phyloP scores from a whole-genome alignment of 1,140 invertebrate genomes.

The Drosophila fuyamai region DNA sequence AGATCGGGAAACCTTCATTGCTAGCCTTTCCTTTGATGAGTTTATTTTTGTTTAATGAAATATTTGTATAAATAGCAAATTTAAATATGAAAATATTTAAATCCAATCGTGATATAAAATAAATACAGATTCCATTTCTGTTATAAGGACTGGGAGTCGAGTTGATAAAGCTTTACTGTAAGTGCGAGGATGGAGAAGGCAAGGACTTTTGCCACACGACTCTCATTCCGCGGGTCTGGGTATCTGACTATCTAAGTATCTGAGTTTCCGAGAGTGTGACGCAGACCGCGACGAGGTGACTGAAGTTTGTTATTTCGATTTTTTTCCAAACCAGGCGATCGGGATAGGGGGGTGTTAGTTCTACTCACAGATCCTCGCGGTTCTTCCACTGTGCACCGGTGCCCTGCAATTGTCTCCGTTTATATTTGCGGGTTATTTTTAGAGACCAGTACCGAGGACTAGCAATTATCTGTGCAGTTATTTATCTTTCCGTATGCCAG shows the following conservation, averaged over 20 bases:
- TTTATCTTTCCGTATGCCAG: constrained; percentile 55
- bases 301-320: constrained; percentile 55
- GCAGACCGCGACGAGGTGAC: constrained; percentile 24
- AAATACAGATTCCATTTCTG: not conserved
- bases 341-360: not conserved
- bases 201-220: constrained; percentile 30
- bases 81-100: too few relatives aligned
- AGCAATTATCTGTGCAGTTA: constrained; percentile 48
- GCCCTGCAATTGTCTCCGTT: constrained; percentile 48
- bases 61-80: too few relatives aligned
- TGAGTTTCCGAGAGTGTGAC: constrained; percentile 27
- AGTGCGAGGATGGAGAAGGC: constrained; percentile 12
- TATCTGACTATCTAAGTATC: constrained; percentile 10
- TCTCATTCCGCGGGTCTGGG: constrained; percentile 9
- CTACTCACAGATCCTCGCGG: constrained; percentile 50
- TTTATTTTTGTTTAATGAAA: too few relatives aligned
- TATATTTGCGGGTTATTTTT: constrained; percentile 30
- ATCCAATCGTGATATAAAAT: not conserved
- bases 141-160: not conserved
- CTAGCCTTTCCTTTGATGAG: too few relatives aligned
- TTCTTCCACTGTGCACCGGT: constrained; percentile 20
- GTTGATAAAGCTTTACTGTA: constrained; percentile 5
- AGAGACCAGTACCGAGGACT: constrained; percentile 40
- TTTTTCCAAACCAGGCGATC: constrained; percentile 27
- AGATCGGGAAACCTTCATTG: too few relatives aligned